Conservation (phyloP, 2,797 vertebrate species). For the Chrosomus eos region DNA sequence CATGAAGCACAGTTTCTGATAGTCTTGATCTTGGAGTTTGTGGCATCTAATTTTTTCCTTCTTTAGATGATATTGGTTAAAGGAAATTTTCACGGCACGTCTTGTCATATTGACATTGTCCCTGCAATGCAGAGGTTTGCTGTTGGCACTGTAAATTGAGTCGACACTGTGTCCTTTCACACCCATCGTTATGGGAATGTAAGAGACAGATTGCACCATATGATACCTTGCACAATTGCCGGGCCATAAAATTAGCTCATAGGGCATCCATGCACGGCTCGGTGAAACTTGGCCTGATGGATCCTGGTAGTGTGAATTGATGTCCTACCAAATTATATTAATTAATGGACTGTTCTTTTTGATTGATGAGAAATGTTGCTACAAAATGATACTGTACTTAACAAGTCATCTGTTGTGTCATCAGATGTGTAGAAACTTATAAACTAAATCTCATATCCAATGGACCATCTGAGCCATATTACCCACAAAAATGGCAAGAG, state of each 20-base stretch:
- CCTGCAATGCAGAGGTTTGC: background rate
- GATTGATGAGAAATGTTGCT: constrained; percentile 11
- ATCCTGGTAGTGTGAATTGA: constrained; percentile 34
- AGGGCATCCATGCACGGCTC: constrained; percentile 9
- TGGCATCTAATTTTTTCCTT: background rate
- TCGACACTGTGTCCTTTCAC: constrained; percentile 16
- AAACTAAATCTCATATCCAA: background rate
- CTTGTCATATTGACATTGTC: constrained; percentile 9
- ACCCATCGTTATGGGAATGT: constrained; percentile 18
- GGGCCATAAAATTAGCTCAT: constrained; percentile 63
- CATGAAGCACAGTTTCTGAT: background rate
- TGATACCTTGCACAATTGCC: constrained; percentile 22
- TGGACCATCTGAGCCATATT: constrained; percentile 20
- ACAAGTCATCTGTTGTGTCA: constrained; percentile 22
- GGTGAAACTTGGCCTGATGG: background rate
- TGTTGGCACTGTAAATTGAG: constrained; percentile 47
- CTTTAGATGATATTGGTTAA: background rate
- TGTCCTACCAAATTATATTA: constrained; percentile 6
- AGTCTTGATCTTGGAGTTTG: background rate
- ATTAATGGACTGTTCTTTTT: background rate
- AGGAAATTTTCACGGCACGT: background rate
- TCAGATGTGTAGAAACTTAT: background rate
- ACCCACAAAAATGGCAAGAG: background rate
- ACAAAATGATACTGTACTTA: background rate
- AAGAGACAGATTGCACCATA: constrained; percentile 53